These are phyloP conservation scores for Orchesella cincta DNA, from an alignment of 1,140 invertebrate genomes.

Conservation along the genomic window DNA sequence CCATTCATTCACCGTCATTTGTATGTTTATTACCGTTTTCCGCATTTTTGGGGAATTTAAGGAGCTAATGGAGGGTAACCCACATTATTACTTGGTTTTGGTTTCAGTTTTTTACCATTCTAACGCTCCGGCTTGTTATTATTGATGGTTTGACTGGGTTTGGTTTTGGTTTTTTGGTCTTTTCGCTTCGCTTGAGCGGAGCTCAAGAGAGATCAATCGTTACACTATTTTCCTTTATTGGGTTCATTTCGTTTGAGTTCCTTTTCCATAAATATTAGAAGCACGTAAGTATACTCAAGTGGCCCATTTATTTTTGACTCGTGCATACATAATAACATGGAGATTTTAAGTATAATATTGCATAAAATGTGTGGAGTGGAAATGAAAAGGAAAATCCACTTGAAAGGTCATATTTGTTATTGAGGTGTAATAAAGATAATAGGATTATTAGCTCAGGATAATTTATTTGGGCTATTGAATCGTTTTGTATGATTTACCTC, in stretches of 20 bases:
- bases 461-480: no score
- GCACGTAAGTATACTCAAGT: slow-evolving; percentile 12
- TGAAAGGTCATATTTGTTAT: neutral
- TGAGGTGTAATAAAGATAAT: neutral
- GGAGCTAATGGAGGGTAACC: slow-evolving; percentile 27
- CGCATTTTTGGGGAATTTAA: slow-evolving; percentile 7
- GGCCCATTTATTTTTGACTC: slow-evolving; percentile 19
- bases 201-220: no score
- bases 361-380: no score
- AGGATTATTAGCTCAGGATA: no score
- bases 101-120: neutral
- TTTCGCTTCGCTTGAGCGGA: slow-evolving; percentile 13
- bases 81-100: slow-evolving; percentile 27
- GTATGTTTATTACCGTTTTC: neutral
- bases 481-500: no score
- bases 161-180: neutral
- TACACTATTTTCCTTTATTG: neutral
- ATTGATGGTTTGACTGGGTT: neutral
- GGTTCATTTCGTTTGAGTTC: neutral
- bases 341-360: neutral
- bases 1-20: neutral
- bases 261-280: no score
- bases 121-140: neutral
- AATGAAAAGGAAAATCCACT: neutral
- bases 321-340: slow-evolving; percentile 5